Evolutionary conservation across 2,113 vertebrate species (phyloP), one percentile per base, ranked within the genome.

Genomic region (Hypomesus transpacificus): DNA sequence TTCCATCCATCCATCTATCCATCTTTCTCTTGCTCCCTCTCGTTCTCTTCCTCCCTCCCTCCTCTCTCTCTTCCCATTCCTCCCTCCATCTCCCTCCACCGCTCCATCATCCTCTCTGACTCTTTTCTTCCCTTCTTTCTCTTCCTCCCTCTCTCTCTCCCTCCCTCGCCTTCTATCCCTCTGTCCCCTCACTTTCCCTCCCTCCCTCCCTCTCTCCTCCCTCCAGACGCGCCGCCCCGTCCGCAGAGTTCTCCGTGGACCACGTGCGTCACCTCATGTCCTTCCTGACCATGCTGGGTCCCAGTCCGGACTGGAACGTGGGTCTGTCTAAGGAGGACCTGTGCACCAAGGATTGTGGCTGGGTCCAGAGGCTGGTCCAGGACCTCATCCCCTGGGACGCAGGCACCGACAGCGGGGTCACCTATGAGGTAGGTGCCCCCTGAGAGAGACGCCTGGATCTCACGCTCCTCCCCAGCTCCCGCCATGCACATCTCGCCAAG

Each of bases 301-400:
- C 97, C 63, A 99, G 97, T 60, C 97, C 97, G 0, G 97, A 98
- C 87, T 99, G 97, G 96, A 98, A 98, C 0, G 96, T 98, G 72
- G 97, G 97, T 0, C 86, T 99, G 13, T 95, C 96, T 0, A 94
- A 93, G 0, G 96, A 99, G 80, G 95, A 98, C 34, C 94, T 99
- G 34, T 99, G 97, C 34, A 99, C 96, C 75, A 96, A 93, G 83
- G 96, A 98, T 34, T 99, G 97, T 0, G 96, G 96, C 81, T 99
- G 97, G 97, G 94, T 97, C 58, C 96, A 97, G 89, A 94, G 88
- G 50, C 89, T 98, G 1, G 89, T 93, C 28, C 94, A 95, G 11
- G 97, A 97, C 82, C 87, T 99, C 76, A 95, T 97, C 14, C 97
- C 97, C 9, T 99, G 97, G 97, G 97, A 99, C 1, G 96, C 97